Evolutionary conservation across 2,888 invertebrate genomes (phyloP), one percentile per base, ranked within the genome.

Genomic region (Nemoura dubitans): DNA sequence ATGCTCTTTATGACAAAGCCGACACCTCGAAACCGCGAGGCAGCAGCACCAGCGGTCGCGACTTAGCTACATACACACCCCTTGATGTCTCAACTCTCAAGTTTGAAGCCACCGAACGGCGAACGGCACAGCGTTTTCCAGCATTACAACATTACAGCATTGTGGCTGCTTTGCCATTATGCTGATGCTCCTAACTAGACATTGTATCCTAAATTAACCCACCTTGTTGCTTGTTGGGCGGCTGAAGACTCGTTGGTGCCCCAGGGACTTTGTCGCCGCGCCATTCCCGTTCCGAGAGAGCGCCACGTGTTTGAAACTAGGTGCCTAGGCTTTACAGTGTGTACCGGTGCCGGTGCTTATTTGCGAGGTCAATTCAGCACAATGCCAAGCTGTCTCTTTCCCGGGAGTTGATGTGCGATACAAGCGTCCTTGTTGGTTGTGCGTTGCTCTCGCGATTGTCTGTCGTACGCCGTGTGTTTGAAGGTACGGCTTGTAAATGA

Each of bases 161-260:
- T 59, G 59, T 59, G 59, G 59, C 21, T 59, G 59, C 59, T 59
- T 21, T 59, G 59, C 59, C 59, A 1, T 21, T 16, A 59, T 59
- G 59, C 59, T 59, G 59, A 59, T 59, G 59, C 59, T 3, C 59
- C 59, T 59, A 59, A 59, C 59, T 59, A 59, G 59, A 59, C 59
- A 59, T 59, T 59, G 59, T 59, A 59, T 59, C 59, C 14, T 59
- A 59, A 59, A 59, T 59, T 59, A 59, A 59, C 59, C 59, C 59
- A 59, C 59, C 59, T 59, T 59, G 59, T 59, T 59, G 59, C 59
- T 21, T 10, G 59, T 59, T 59, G 59, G 59, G 21, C 21, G 59
- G 59, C 16, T 59, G 59, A 59, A 59, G 59, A 59, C 59, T 10
- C 59, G 2, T n/a, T n/a, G n/a, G n/a, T 59, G 59, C 59, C 59